Evolutionary conservation across 1,140 invertebrate species (phyloP).

Genomic region (Diploscapter pachys): DNA sequence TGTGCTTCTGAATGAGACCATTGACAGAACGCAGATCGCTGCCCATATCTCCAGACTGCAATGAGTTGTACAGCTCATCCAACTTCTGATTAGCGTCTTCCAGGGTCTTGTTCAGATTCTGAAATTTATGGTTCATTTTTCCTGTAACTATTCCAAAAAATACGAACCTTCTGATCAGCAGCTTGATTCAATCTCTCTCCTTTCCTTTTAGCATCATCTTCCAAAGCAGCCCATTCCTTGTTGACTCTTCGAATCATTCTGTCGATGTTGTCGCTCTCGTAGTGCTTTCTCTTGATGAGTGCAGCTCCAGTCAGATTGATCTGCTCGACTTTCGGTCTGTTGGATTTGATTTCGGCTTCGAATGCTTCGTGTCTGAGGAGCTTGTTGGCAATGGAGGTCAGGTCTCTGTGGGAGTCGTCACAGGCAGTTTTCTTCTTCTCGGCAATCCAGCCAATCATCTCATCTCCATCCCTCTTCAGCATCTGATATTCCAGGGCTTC

Average conservation of each 20-base stretch:
- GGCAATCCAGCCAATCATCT: constrained; percentile 80
- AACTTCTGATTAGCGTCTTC: constrained; percentile 77
- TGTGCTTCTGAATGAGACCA: constrained; percentile 79
- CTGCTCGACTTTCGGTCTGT: constrained; percentile 78
- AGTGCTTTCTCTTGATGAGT: constrained; percentile 71
- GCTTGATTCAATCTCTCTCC: constrained; percentile 77
- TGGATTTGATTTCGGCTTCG: constrained; percentile 84
- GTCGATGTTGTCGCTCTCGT: constrained; percentile 69
- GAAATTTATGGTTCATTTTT: constrained; percentile 67
- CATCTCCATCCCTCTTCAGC: constrained; percentile 82
- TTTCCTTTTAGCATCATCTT: constrained; percentile 70
- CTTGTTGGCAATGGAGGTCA: constrained; percentile 85
- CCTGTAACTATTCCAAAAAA: too few species aligned
- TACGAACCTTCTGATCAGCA: constrained; percentile 52
- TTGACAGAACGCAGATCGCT: constrained; percentile 82
- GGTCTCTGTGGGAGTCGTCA: constrained; percentile 86
- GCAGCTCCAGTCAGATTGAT: constrained; percentile 73
- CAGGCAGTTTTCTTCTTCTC: constrained; percentile 76
- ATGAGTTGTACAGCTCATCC: constrained; percentile 66
- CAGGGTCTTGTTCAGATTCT: constrained; percentile 67
- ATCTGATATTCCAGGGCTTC: constrained; percentile 78
- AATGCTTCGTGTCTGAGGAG: constrained; percentile 96
- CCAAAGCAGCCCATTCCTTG: constrained; percentile 32
- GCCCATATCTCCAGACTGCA: constrained; percentile 72
- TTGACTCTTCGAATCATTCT: constrained; percentile 64